Evolutionary conservation across 2,888 invertebrate genomes (phyloP), one percentile per base, ranked within the genome.

Genomic region (Euzophera pinguis): DNA sequence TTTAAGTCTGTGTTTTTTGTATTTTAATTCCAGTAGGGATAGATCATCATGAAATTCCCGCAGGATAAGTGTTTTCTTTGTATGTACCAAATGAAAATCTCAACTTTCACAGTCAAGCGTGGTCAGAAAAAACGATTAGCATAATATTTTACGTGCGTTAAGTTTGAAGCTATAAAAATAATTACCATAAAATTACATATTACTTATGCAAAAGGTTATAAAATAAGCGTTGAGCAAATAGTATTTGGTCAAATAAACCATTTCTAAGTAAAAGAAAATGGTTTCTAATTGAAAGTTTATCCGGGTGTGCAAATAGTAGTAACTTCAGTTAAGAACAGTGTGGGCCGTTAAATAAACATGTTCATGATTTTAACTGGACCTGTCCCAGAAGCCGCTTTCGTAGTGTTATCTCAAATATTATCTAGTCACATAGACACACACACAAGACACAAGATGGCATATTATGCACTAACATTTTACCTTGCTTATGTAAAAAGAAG

Each of bases 291-390:
- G 45, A 45, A 45, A 45, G 29, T 45, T 45, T 45, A 5, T 32
- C 45, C 16, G 16, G 29, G 32, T 32, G 13, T 1, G 27, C 32
- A 32, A 45, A 32, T 27, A 29, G 29, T n/a, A 41, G 41, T 14
- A 32, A 45, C 16, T 45, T 32, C 34, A 16, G 32, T 29, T 45
- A 45, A 45, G 27, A 45, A 34, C 34, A 34, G 13, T 32, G 45
- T 32, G 32, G 14, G 45, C 45, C 45, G 45, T 45, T 45, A 45
- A 34, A 10, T 16, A 45, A 45, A 45, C 45, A 45, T 16, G 45
- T 14, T 32, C 45, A 32, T 17, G 43, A 29, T 43, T 29, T 45
- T 45, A 16, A 45, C 45, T 32, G 16, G 45, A 16, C 32, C 12
- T 27, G 42, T 43, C 2, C 42, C 7, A 34, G 32, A 34, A 45